Conservation (phyloP, 2,888 invertebrate genomes). For the Neoaliturus tenellus region DNA sequence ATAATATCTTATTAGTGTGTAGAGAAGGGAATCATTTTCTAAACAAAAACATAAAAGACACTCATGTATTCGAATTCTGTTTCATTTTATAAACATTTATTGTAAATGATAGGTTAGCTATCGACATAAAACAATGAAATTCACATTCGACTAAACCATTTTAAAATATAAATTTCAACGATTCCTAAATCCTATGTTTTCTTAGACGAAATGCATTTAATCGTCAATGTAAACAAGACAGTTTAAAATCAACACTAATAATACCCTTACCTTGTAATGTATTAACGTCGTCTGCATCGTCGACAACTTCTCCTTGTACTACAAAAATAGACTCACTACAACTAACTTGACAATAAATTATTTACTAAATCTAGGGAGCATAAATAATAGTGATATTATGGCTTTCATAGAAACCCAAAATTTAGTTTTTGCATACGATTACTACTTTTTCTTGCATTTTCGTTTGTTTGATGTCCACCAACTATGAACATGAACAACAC, state of each 20-base stretch:
- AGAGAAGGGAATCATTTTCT: too few species aligned
- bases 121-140: not conserved
- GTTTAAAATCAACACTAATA: not conserved
- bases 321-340: conserved; percentile 30
- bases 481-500: not conserved
- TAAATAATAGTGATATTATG: not conserved
- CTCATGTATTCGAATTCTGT: too few species aligned
- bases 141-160: not conserved
- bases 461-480: not conserved
- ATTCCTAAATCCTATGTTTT: not conserved
- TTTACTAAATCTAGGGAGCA: not conserved
- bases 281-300: conserved; percentile 30
- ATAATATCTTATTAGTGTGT: too few species aligned
- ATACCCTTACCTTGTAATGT: conserved; percentile 31
- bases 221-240: not conserved
- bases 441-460: not conserved
- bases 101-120: conserved; percentile 2
- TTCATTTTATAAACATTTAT: not conserved
- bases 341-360: conserved; percentile 13
- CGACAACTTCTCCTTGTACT: not conserved
- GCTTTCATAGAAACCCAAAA: not conserved
- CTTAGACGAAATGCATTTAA: not conserved
- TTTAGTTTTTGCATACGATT: not conserved
- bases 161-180: not conserved
- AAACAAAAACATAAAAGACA: too few species aligned